phyloP scores from a whole-genome alignment of 2,113 vertebrate species.

The Epinephelus moara region DNA sequence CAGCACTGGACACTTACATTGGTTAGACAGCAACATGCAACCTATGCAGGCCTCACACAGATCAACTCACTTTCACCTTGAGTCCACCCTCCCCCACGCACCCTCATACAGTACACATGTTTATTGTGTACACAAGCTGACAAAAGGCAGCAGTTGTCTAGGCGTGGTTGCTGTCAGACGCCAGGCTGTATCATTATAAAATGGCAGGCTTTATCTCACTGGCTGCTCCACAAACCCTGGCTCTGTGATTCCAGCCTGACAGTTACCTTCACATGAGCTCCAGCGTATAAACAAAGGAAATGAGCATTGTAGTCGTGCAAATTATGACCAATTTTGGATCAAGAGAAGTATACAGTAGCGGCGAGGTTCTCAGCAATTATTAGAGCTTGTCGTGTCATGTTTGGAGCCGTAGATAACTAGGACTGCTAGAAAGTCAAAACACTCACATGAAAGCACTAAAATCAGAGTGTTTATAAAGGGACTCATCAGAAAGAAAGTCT shows the following conservation, averaged over 20 bases:
- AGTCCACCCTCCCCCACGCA: slow-evolving; percentile 22
- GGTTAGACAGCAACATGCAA: not conserved
- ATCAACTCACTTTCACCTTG: slow-evolving; percentile 59
- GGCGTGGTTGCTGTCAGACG: slow-evolving; percentile 45
- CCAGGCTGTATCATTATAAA: slow-evolving; percentile 38
- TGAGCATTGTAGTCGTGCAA: slow-evolving; percentile 29
- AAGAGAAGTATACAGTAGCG: not conserved
- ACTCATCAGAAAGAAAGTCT: no score
- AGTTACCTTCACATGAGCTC: slow-evolving; percentile 11
- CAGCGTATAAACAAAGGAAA: slow-evolving; percentile 41
- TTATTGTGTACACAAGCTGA: slow-evolving; percentile 69
- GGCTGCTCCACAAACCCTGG: not conserved
- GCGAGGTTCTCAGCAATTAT: slow-evolving; percentile 6
- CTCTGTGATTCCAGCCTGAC: slow-evolving; percentile 4
- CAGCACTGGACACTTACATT: no score
- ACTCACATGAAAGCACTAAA: not conserved
- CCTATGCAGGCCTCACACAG: not conserved
- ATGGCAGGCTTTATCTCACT: slow-evolving; percentile 20
- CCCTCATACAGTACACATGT: slow-evolving; percentile 43
- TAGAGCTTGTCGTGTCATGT: slow-evolving; percentile 6
- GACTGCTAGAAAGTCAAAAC: not conserved
- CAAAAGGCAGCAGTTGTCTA: slow-evolving; percentile 47
- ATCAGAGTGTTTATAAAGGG: no score
- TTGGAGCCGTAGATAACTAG: not conserved
- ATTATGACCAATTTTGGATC: slow-evolving; percentile 4